Evolutionary conservation across 2,113 vertebrate species (phyloP), one percentile per base, ranked within the genome.

Genomic region (Nibea coibor): DNA sequence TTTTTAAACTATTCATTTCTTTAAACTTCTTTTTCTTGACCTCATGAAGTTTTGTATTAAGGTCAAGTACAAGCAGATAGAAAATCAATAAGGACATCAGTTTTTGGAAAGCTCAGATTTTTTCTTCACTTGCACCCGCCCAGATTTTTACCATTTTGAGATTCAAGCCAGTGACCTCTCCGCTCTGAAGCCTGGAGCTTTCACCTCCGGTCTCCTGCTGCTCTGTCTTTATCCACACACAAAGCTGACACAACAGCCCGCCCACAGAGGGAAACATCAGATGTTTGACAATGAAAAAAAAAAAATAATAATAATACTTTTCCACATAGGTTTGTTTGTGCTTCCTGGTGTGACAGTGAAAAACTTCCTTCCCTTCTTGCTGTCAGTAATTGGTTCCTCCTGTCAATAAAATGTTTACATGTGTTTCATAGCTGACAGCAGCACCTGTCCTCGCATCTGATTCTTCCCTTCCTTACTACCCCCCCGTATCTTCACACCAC

Each of bases 301-400:
- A 39, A 8, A 39, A 39, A 39, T 8, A 9, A 7, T 35, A 67
- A 58, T 20, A 69, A 67, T 54, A 16, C 28, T 42, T 74, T 31
- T 28, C 24, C 22, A 6, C 10, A 6, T 53, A 31, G 48, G 50
- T 83, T 88, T 72, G 24, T 78, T 71, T 77, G 48, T 69, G 72
- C 62, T 84, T 82, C 73, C 71, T 78, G 54, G 68, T 90, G 85
- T 83, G 78, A 75, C 80, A 72, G 22, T 81, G 65, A 84, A 89
- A 83, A 63, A 47, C 64, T 43, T 79, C 66, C 84, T 43, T 70
- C 47, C 58, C n/a, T 48, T 63, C 70, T 80, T 64, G 56, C 86
- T 72, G 78, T 89, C 90, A 85, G 78, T 84, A 83, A 85, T 88
- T 72, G 84, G 83, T 90, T 88, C 78, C 72, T 82, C 83, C 62